phyloP scores from a whole-genome alignment of 2,113 vertebrate genomes.

The Chauna torquata region DNA sequence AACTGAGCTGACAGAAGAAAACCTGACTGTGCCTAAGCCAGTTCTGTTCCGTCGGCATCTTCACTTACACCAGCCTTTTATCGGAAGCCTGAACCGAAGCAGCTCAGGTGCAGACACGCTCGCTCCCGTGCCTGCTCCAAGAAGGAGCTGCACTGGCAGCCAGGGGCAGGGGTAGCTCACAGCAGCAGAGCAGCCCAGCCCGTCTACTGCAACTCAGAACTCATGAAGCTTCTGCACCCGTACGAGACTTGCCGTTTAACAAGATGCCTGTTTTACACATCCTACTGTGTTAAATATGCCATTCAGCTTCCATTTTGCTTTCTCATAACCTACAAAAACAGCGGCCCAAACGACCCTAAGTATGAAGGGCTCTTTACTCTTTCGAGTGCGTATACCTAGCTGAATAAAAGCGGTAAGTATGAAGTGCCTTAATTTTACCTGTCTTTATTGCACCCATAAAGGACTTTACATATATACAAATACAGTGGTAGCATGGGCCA shows the following conservation, averaged over 20 bases:
- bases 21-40: neutral
- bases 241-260: neutral
- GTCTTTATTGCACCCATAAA: neutral
- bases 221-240: neutral
- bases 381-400: neutral
- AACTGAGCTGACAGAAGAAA: constrained; percentile 25
- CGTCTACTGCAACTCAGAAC: rapidly evolving
- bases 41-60: neutral
- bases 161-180: neutral
- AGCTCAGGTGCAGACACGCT: neutral
- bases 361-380: neutral
- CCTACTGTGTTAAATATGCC: neutral
- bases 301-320: neutral
- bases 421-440: neutral
- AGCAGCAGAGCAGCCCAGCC: neutral
- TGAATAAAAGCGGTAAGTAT: neutral
- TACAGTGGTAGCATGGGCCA: neutral
- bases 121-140: neutral
- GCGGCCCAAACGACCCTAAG: neutral
- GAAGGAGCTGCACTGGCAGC: neutral
- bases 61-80: neutral
- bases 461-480: neutral
- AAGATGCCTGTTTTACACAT: neutral
- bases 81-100: neutral
- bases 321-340: neutral